Evolutionary conservation across 2,888 invertebrate genomes (phyloP), one percentile per base, ranked within the genome.

Genomic region (Diarsia brunnea): DNA sequence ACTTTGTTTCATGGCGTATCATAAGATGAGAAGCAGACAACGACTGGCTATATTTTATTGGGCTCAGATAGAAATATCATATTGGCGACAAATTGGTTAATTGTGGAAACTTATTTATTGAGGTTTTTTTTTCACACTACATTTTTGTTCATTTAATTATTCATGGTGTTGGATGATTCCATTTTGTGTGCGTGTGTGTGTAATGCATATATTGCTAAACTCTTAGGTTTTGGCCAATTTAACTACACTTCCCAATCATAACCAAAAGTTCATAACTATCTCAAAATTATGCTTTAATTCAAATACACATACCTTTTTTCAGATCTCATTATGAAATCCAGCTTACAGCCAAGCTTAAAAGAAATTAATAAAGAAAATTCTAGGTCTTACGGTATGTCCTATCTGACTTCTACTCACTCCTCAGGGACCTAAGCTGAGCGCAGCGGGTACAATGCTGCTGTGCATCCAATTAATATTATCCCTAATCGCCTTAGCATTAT

Each of bases 401-500:
- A 49, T n/a, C 64, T 49, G 72, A 27, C 43, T 67, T 71, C 4
- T 0, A 19, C 12, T 47, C 19, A 60, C 19, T 14, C 66, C 49
- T 55, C 3, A 31, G 68, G 49, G 60, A 31, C 16, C 19, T 27
- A 12, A 14, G 60, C 63, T 71, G 24, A 31, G 16, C 16, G n/a
- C 38, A 16, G 60, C 3, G 49, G 61, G 43, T 55, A 53, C n/a
- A 31, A 49, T 31, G 31, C 55, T 58, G 69, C 14, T 66, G 60
- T 61, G 81, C 61, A 84, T 74, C 31, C 69, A 67, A 81, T 81
- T 81, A 69, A 73, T 53, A 31, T 67, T 63, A 80, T 81, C 66
- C 53, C 43, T 84, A 81, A 84, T 84, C 81, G 47, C 47, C 69
- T 81, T 74, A 81, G 12, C 47, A 49, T 80, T 79, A 63, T 19